Conservation (phyloP, 2,113 vertebrate genomes). For the Leucosticte australis region DNA sequence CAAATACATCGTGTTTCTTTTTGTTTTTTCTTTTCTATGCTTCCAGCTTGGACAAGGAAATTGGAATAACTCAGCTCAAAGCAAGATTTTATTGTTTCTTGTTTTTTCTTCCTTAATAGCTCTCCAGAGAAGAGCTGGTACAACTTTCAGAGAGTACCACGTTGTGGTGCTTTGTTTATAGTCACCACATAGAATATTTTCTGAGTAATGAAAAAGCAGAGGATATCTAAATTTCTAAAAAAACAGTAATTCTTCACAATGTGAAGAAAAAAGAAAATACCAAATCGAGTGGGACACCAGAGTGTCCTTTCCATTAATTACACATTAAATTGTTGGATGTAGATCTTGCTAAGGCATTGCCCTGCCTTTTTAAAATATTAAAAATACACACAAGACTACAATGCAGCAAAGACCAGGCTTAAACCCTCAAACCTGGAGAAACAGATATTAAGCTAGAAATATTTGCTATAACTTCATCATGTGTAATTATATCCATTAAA, state of each 20-base stretch:
- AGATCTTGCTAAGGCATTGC: background rate
- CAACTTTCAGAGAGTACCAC: background rate
- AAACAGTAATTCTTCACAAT: background rate
- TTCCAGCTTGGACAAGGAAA: background rate
- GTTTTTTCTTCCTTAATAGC: background rate
- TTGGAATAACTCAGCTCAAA: background rate
- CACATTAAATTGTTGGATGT: background rate
- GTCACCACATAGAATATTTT: background rate
- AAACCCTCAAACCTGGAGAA: background rate
- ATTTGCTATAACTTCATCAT: background rate
- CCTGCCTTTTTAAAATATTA: background rate
- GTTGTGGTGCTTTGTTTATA: background rate
- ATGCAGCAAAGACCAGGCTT: background rate
- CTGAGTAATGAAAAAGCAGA: background rate
- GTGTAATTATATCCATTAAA: background rate
- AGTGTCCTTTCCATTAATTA: background rate
- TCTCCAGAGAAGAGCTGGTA: background rate
- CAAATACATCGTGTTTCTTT: background rate
- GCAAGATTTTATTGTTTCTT: background rate
- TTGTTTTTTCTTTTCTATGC: background rate
- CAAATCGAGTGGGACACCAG: background rate
- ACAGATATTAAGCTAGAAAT: background rate
- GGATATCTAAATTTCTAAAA: fast-evolving
- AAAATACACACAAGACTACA: background rate
- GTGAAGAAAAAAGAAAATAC: background rate